These are phyloP conservation scores for Epizoanthus rinbou DNA, from an alignment of 92 coral and sea anemone genomes.

Conservation along the genomic window DNA sequence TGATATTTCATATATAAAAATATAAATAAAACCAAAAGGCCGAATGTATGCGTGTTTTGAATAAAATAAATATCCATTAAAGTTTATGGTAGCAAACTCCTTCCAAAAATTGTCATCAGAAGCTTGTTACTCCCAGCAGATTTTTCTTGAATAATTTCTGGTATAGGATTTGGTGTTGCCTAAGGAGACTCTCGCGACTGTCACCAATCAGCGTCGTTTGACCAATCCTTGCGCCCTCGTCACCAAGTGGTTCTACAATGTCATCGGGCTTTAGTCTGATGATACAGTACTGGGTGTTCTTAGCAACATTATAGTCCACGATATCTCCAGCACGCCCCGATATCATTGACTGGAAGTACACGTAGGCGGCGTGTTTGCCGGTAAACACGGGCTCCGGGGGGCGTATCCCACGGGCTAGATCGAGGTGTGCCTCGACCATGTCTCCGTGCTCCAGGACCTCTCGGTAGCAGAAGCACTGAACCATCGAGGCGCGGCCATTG, in stretches of 20 bases:
- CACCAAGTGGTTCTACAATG: slow-evolving; percentile 27
- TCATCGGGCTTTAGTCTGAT: slow-evolving; percentile 37
- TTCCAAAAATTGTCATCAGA: no score
- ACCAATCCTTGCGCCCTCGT: slow-evolving; percentile 39
- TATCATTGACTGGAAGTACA: slow-evolving; percentile 35
- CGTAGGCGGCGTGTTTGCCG: slow-evolving; percentile 48
- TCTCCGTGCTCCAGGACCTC: slow-evolving; percentile 23
- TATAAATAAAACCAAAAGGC: no score
- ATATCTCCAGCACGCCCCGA: slow-evolving; percentile 42
- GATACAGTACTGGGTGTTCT: slow-evolving; percentile 6
- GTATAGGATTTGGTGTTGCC: slow-evolving; percentile 18
- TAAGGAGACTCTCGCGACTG: slow-evolving; percentile 7
- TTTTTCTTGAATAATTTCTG: slow-evolving; percentile 33
- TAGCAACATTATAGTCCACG: slow-evolving; percentile 21
- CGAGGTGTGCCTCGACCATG: slow-evolving; percentile 36
- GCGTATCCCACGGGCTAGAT: slow-evolving; percentile 35
- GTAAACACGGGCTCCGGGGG: slow-evolving; percentile 31
- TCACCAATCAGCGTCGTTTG: slow-evolving; percentile 35
- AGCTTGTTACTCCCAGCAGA: slow-evolving; percentile 5
- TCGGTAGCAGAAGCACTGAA: slow-evolving; percentile 37
- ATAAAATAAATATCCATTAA: no score
- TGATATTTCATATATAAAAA: no score
- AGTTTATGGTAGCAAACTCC: no score
- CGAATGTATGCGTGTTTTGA: no score
- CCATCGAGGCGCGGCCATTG: slow-evolving; percentile 35